Base-by-base conservation (phyloP, 1,140 invertebrate genomes). In the Cylas formicarius region DNA sequence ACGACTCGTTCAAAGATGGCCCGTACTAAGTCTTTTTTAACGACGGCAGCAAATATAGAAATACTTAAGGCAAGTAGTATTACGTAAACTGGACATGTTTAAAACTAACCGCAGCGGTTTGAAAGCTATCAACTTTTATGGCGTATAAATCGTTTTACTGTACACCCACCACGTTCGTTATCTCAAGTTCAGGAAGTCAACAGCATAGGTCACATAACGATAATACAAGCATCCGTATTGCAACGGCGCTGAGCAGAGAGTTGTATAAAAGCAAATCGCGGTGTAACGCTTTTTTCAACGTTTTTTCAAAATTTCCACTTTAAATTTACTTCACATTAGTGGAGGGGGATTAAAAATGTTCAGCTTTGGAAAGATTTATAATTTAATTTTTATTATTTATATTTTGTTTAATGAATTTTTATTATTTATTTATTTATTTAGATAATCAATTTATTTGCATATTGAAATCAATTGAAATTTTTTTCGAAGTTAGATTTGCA, bases 151-250 rank as follows among this genome's bases (percentile, higher is more conserved):
- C n/a, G n/a, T n/a, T n/a, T n/a, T 3, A 3, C 3, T 5, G 11
- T 31, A 31, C 29, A 31, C 29, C 29, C 29, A 31, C 29, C 13
- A 17, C 29, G 18, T n/a, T 31, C 11, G 29, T 31, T 31, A 31
- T 31, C 29, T 5, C 11, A 17, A 11, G 29, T 31, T 31, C 29
- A 31, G 29, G 29, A 31, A 31, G 29, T 31, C 29, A 31, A n/a
- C 29, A 31, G 29, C 11, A 31, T 31, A 31, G 29, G 29, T 31
- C 29, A 17, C n/a, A 5, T 11, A 17, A 5, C 29, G 29, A 31
- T 31, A 31, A 31, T 16, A 11, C n/a, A 17, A 17, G 29, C 29
- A 31, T 31, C 29, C 29, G 29, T 31, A 31, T 31, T 31, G 18
- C 6, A 31, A 6, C 29, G 11, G 29, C 18, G 29, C 18, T 31